A percentile compares a stretch with the other conserved stretches of the same genome.
These are phyloP conservation scores for Cryptocephalus moraei DNA, from an alignment of 2,888 invertebrate genomes.

Conservation along the genomic window DNA sequence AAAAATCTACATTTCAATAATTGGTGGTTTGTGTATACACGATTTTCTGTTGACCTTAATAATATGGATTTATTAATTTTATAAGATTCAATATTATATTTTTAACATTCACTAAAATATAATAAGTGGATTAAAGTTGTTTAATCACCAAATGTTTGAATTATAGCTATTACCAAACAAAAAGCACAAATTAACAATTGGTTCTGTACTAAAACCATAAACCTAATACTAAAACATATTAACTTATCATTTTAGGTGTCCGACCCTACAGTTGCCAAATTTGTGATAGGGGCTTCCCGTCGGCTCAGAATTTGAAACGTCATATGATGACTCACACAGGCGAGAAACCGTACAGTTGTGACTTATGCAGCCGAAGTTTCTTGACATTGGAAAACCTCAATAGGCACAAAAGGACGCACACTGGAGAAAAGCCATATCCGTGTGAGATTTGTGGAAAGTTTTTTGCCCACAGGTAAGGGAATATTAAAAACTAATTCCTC, in stretches of 20 bases:
- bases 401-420: constrained; percentile 30
- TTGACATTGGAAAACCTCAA: constrained; percentile 28
- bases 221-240: neutral
- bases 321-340: constrained; percentile 32
- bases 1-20: no score
- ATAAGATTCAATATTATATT: no score
- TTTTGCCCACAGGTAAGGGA: constrained; percentile 28
- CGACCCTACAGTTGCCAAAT: constrained; percentile 27
- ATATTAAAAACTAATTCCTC: no score
- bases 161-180: no score
- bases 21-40: no score
- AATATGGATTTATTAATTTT: neutral
- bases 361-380: constrained; percentile 26
- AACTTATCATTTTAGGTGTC: constrained; percentile 16
- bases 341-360: constrained; percentile 28
- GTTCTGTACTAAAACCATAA: no score
- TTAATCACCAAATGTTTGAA: no score
- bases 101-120: no score
- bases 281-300: constrained; percentile 28
- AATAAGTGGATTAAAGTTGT: no score
- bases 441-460: constrained; percentile 28
- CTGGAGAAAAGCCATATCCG: constrained; percentile 30
- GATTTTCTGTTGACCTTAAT: neutral
- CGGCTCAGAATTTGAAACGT: constrained; percentile 27
- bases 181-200: no score